Conservation (phyloP, 92 coral and sea anemone species). For the Metridium senile region DNA sequence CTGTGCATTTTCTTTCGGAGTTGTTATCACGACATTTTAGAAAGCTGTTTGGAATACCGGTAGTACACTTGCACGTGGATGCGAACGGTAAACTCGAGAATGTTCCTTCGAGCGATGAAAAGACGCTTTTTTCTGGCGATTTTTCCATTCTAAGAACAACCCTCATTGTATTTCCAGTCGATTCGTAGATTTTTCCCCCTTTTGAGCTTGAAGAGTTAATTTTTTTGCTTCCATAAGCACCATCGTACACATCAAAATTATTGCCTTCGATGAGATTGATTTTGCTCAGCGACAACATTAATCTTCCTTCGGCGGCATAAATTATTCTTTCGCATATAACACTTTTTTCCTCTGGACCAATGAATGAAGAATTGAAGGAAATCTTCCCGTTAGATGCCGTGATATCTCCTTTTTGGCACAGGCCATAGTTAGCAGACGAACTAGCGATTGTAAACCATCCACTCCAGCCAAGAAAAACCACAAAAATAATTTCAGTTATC, state of each 20-base stretch:
- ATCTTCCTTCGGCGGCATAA: slow-evolving; percentile 27
- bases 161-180: slow-evolving; percentile 55
- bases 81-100: slow-evolving; percentile 37
- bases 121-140: neutral
- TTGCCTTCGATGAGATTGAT: slow-evolving; percentile 18
- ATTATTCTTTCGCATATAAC: slow-evolving; percentile 44
- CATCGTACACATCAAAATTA: slow-evolving; percentile 51
- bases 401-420: slow-evolving; percentile 51
- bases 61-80: slow-evolving; percentile 60
- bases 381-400: slow-evolving; percentile 23
- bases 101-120: slow-evolving; percentile 35
- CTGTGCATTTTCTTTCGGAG: slow-evolving; percentile 42
- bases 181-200: slow-evolving; percentile 11
- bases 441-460: neutral
- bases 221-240: slow-evolving; percentile 31
- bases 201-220: slow-evolving; percentile 14
- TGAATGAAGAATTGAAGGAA: slow-evolving; percentile 29
- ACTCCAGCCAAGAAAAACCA: slow-evolving; percentile 9
- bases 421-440: slow-evolving; percentile 26
- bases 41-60: slow-evolving; percentile 55
- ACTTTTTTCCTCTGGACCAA: slow-evolving; percentile 3
- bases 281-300: slow-evolving; percentile 32
- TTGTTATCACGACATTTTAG: slow-evolving; percentile 41
- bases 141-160: slow-evolving; percentile 31
- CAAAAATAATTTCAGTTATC: neutral